Conservation (phyloP, 2,797 vertebrate genomes). For the Anguilla pacifica region DNA sequence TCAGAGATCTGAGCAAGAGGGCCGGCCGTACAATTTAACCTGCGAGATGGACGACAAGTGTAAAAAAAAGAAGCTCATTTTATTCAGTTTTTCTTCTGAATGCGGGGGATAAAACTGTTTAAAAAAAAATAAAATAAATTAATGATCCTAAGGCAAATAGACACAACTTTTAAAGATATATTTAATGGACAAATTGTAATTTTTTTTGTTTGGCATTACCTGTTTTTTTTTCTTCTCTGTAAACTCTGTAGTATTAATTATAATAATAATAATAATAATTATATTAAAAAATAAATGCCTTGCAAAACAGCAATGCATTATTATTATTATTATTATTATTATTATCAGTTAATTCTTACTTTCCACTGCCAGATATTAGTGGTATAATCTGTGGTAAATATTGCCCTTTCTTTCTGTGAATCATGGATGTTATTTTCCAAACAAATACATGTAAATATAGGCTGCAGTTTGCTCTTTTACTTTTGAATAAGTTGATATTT, state of each 20-base stretch:
- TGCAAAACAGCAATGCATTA: neutral
- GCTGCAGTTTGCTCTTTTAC: neutral
- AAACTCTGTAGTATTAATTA: neutral
- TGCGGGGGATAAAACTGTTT: neutral
- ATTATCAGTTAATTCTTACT: constrained; percentile 7
- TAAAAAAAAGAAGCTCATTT: neutral
- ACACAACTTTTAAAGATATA: neutral
- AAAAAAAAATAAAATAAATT: neutral
- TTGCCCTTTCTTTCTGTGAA: neutral
- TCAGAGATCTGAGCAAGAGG: constrained; percentile 54
- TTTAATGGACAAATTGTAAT: neutral
- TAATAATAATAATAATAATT: neutral
- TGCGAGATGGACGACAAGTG: neutral
- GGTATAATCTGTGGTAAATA: constrained; percentile 15
- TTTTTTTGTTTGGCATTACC: constrained; percentile 1
- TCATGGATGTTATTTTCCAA: constrained; percentile 12
- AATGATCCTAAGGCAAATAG: neutral
- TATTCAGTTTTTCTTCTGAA: neutral
- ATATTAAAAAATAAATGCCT: neutral
- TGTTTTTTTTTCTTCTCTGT: neutral
- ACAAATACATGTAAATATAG: constrained; percentile 26
- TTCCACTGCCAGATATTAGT: constrained; percentile 10
- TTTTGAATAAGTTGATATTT: neutral
- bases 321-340: constrained; percentile 21
- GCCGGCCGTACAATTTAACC: constrained; percentile 46